Percentiles rank a stretch among this genome's conserved stretches.
phyloP scores from a whole-genome alignment of 1,140 invertebrate species.

The Saccostrea cuccullata region DNA sequence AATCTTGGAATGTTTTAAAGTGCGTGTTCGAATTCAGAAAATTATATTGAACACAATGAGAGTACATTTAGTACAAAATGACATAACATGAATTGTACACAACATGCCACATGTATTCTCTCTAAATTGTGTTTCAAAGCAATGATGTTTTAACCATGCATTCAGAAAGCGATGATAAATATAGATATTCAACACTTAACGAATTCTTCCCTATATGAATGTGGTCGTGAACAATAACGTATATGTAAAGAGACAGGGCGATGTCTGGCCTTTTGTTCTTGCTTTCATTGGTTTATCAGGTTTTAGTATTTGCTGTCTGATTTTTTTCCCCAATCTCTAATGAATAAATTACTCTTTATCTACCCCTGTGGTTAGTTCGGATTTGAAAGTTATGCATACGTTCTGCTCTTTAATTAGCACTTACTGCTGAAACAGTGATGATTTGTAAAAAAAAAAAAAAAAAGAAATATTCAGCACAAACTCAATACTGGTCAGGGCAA shows the following conservation, averaged over 20 bases:
- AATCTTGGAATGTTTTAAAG: too few species aligned
- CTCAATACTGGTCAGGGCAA: background rate
- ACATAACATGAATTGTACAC: too few species aligned
- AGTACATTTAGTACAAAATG: too few species aligned
- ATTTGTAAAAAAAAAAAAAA: background rate
- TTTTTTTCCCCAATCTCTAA: background rate
- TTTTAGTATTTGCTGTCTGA: background rate
- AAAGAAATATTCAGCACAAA: background rate
- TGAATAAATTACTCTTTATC: slow-evolving; percentile 34
- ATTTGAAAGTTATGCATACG: slow-evolving; percentile 12
- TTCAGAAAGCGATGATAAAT: background rate
- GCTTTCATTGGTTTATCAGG: background rate
- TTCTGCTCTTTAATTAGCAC: background rate
- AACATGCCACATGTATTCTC: too few species aligned
- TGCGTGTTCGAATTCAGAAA: too few species aligned
- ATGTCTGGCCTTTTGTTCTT: background rate
- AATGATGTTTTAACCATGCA: background rate
- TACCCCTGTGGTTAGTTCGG: background rate
- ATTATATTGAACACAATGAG: too few species aligned
- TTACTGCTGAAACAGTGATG: background rate
- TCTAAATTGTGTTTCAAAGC: too few species aligned
- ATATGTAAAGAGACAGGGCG: background rate
- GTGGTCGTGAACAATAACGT: background rate
- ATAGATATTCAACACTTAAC: background rate
- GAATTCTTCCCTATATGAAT: background rate